Conservation (phyloP, 2,888 invertebrate species). For the Scaptomyza polygonia region DNA sequence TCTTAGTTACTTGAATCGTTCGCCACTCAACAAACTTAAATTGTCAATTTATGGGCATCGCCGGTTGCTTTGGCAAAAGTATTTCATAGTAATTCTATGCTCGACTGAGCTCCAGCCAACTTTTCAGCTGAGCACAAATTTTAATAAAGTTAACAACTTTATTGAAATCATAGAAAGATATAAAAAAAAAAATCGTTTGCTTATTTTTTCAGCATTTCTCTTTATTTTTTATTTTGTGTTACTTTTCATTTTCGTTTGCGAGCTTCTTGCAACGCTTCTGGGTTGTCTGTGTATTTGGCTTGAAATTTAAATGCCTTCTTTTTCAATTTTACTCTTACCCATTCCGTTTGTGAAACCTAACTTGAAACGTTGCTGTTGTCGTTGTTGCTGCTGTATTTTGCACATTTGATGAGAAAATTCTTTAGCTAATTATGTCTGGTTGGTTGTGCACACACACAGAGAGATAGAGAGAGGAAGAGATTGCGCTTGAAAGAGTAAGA, state of each 20-base stretch:
- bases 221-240: slow-evolving; percentile 43
- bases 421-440: slow-evolving; percentile 73
- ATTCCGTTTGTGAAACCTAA: slow-evolving; percentile 25
- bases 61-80: slow-evolving; percentile 69
- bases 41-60: slow-evolving; percentile 76
- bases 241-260: slow-evolving; percentile 60
- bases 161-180: slow-evolving; percentile 71
- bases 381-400: slow-evolving; percentile 50
- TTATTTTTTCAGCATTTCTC: slow-evolving; percentile 5
- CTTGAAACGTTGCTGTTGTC: slow-evolving; percentile 6
- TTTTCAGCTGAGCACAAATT: slow-evolving; percentile 73
- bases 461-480: slow-evolving; percentile 16
- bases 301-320: slow-evolving; percentile 52
- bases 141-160: slow-evolving; percentile 78
- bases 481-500: slow-evolving; percentile 14
- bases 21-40: slow-evolving; percentile 64
- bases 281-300: slow-evolving; percentile 48
- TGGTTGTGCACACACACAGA: slow-evolving; percentile 57
- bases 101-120: slow-evolving; percentile 71
- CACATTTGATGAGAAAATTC: slow-evolving; percentile 79
- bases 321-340: neutral
- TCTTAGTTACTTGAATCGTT: slow-evolving; percentile 52
- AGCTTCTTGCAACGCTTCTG: slow-evolving; percentile 50
- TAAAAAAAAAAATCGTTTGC: slow-evolving; percentile 32
- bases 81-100: slow-evolving; percentile 79